Percentiles rank a stretch among this genome's conserved stretches.
Evolutionary conservation across 2,888 invertebrate genomes (phyloP).

Genomic region (Cheilosia pagana): DNA sequence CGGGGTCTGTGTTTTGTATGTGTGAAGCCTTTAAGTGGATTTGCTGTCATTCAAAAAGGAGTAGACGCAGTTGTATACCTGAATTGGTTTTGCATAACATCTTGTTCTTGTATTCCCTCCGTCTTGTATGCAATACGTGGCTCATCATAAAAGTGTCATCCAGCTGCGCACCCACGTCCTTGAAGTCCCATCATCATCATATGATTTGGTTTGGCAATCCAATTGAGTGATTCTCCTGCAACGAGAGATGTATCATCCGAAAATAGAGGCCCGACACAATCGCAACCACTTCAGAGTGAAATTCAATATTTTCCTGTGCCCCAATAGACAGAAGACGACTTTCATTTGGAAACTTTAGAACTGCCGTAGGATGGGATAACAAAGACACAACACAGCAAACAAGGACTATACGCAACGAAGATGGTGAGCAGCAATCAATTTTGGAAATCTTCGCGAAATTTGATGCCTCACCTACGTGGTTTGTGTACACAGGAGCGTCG

Average conservation of each 20-base stretch:
- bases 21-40: constrained; percentile 17
- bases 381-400: constrained; percentile 8
- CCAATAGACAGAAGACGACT: constrained; percentile 6
- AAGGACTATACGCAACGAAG: constrained; percentile 10
- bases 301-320: constrained; percentile 50
- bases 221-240: constrained; percentile 44
- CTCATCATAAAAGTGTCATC: constrained; percentile 25
- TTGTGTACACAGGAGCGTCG: constrained; percentile 1
- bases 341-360: constrained; percentile 13
- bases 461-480: constrained; percentile 23
- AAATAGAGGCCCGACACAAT: constrained; percentile 20
- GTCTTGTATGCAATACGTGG: constrained; percentile 7
- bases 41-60: neutral
- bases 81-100: constrained; percentile 39
- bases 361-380: constrained; percentile 4
- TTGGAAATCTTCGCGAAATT: constrained; percentile 59
- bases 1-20: neutral
- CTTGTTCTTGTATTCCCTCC: neutral
- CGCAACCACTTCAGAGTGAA: constrained; percentile 36
- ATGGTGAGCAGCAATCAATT: constrained; percentile 43
- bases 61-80: neutral
- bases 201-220: constrained; percentile 49
- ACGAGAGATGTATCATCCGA: neutral
- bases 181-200: constrained; percentile 30
- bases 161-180: constrained; percentile 57